These are phyloP conservation scores for Typhlichthys subterraneus DNA, from an alignment of 2,797 vertebrate species.

Conservation along the genomic window DNA sequence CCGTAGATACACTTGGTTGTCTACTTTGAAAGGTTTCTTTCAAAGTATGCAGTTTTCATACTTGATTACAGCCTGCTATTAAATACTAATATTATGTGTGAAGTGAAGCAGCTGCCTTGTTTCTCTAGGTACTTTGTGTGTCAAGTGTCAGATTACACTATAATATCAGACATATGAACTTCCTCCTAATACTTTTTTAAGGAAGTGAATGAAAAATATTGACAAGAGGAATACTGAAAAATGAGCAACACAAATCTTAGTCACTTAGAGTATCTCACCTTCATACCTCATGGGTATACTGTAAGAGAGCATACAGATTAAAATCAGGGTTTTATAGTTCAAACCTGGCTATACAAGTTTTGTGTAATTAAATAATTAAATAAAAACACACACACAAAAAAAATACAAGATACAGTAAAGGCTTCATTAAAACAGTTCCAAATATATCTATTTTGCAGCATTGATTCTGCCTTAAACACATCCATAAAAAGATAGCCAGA, in stretches of 20 bases:
- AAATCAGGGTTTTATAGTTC: conserved; percentile 49
- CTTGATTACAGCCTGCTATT: not conserved
- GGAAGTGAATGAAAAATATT: conserved; percentile 8
- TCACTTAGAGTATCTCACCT: conserved; percentile 26
- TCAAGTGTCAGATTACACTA: conserved; percentile 4
- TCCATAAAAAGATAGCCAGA: conserved; percentile 11
- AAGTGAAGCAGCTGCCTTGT: not conserved
- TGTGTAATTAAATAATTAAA: not conserved
- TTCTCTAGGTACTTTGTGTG: conserved; percentile 2
- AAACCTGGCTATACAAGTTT: conserved; percentile 29
- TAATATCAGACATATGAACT: conserved; percentile 2
- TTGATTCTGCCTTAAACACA: no score
- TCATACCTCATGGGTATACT: conserved; percentile 40
- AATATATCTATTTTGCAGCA: conserved; percentile 10
- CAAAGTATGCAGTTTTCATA: not conserved
- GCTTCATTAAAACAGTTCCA: not conserved
- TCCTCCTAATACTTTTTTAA: conserved; percentile 23
- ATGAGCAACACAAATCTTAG: conserved; percentile 24
- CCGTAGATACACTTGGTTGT: not conserved
- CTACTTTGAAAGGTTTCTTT: conserved; percentile 11
- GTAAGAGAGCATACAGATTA: conserved; percentile 29
- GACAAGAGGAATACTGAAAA: conserved; percentile 17
- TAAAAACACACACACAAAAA: not conserved
- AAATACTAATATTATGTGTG: not conserved
- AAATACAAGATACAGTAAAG: no score